Conservation (phyloP, 2,888 invertebrate species). For the Tipula vernalis region DNA sequence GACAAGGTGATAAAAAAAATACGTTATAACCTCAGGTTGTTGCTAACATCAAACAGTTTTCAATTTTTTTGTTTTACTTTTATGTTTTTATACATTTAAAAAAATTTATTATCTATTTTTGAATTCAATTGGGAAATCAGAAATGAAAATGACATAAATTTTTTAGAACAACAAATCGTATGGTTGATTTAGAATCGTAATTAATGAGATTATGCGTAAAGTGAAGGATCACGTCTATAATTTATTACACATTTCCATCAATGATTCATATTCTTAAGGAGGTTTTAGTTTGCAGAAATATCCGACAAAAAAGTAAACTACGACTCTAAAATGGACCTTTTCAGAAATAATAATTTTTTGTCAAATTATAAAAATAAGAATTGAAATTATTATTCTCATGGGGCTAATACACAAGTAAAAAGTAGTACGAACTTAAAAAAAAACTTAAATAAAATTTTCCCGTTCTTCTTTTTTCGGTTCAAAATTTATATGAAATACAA, state of each 20-base stretch:
- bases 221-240: not conserved
- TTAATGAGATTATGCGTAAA: not conserved
- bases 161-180: not conserved
- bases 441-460: not conserved
- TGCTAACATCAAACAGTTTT: not conserved
- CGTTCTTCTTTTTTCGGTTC: not conserved
- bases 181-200: not conserved
- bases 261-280: not conserved
- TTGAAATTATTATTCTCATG: not conserved
- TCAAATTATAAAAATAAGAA: not conserved
- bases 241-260: not conserved
- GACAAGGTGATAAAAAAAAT: not conserved
- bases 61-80: too few relatives aligned
- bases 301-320: not conserved
- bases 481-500: not conserved
- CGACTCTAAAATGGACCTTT: not conserved
- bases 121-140: not conserved
- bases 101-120: not conserved
- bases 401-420: not conserved
- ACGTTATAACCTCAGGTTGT: not conserved
- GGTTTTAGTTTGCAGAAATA: not conserved
- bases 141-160: not conserved
- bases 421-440: not conserved
- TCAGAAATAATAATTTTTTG: not conserved
- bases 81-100: not conserved